These are phyloP conservation scores for Caenorhabditis latens DNA, from an alignment of 1,140 invertebrate species.

Conservation along the genomic window DNA sequence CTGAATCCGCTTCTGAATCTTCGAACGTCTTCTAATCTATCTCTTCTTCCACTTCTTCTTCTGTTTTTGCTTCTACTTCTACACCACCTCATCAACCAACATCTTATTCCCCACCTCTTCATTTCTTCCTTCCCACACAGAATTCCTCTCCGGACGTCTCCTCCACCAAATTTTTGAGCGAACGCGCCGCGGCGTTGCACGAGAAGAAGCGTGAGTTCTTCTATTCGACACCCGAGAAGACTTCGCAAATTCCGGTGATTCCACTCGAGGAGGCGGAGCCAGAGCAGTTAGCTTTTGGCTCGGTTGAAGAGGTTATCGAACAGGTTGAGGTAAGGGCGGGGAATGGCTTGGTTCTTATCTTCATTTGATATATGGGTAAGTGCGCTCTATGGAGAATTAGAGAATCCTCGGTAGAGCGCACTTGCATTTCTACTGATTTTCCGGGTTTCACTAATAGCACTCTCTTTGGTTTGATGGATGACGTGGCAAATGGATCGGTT, in stretches of 20 bases:
- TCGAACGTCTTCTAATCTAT: conserved; percentile 30
- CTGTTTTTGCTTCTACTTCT: conserved; percentile 41
- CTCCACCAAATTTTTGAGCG: neutral
- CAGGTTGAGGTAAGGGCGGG: conserved; percentile 22
- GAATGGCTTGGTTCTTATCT: neutral
- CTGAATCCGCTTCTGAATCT: neutral
- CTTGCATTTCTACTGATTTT: neutral
- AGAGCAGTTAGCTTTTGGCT: neutral
- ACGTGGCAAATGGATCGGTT: too few species aligned
- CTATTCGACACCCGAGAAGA: conserved; percentile 41
- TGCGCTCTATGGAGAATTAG: neutral
- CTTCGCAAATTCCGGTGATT: neutral
- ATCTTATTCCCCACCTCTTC: neutral
- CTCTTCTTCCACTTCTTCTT: conserved; percentile 20
- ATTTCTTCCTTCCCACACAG: neutral
- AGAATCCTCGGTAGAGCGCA: neutral
- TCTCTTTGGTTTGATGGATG: neutral
- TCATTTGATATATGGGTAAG: too few species aligned
- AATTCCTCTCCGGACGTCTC: conserved; percentile 7
- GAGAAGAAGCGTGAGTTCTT: conserved; percentile 48
- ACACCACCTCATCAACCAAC: neutral
- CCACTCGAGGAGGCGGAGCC: neutral
- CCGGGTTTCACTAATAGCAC: neutral
- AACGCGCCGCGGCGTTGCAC: conserved; percentile 27
- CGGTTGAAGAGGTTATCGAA: conserved; percentile 21